phyloP scores from a whole-genome alignment of 2,797 vertebrate species.

The Paramormyrops hopkinsi region DNA sequence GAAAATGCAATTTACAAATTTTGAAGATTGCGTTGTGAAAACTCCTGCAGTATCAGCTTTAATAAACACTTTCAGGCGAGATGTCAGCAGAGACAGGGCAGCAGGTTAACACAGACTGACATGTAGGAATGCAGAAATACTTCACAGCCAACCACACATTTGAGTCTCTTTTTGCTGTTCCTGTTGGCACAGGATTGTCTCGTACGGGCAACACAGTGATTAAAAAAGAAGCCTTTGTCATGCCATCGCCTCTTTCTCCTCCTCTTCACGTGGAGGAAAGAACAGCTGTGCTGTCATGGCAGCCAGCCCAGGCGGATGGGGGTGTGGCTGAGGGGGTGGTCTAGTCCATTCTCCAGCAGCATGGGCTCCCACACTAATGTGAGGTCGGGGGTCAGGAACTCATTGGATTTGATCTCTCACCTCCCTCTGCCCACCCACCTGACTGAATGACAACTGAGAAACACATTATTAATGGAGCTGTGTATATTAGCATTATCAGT shows the following conservation, averaged over 20 bases:
- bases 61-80: not conserved
- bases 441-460: not conserved
- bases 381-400: not conserved
- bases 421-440: slow-evolving; percentile 2
- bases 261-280: not conserved
- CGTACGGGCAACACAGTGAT: not conserved
- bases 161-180: not conserved
- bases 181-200: not conserved
- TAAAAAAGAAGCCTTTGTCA: not conserved
- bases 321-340: not conserved
- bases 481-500: not conserved
- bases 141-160: not conserved
- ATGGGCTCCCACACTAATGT: not conserved
- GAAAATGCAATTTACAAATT: not conserved
- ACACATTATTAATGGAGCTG: not conserved
- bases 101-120: not conserved
- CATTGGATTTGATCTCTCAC: slow-evolving; percentile 5
- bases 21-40: not conserved
- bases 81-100: not conserved
- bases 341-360: not conserved
- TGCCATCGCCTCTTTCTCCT: not conserved
- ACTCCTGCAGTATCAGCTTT: not conserved
- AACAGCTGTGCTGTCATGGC: slow-evolving; percentile 13
- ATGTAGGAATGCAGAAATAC: not conserved
- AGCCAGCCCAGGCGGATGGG: slow-evolving; percentile 8